Evolutionary conservation across 2,888 invertebrate species (phyloP), one percentile per base, ranked within the genome.

Genomic region (Sinotaia quadrata): DNA sequence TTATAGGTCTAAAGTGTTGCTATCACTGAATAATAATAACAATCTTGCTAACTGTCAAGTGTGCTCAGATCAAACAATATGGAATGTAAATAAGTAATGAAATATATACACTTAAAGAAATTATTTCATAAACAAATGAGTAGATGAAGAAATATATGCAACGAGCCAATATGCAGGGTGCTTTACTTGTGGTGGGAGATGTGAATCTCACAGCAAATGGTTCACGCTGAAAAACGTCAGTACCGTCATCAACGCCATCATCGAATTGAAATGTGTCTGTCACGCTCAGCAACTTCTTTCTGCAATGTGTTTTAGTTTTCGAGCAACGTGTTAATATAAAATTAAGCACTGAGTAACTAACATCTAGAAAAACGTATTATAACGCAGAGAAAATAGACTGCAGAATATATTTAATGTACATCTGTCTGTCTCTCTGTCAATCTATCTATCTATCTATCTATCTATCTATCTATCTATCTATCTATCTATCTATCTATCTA

Each of bases 181-280:
- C n/a, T n/a, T n/a, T 62, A 81, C 81, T 78, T 58, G 80, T 74
- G 47, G 66, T 69, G 8, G 72, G 71, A 2, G 78, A 75, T 1
- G 56, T 15, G 56, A 84, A 80, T n/a, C 75, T 66, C 3, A 82
- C 82, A 33, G 77, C 78, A 65, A 78, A 84, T 5, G 84, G 84
- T 61, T 80, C 80, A 24, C 84, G 65, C 52, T 83, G 80, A 75
- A 84, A 84, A 2, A 67, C 47, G 63, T 84, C 81, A 1, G 67
- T 60, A 15, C 76, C 74, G 51, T 75, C 66, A 44, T 73, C 76
- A 4, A 41, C 52, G 2, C 72, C 75, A 60, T 84, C 84, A 21
- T 73, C 75, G 44, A 70, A 81, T 68, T 81, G 83, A 62, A 81
- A 82, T 0, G 74, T 75, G 57, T 71, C 78, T 0, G 33, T 54